Conservation (phyloP, 2,113 vertebrate species). For the Rallus limicola region DNA sequence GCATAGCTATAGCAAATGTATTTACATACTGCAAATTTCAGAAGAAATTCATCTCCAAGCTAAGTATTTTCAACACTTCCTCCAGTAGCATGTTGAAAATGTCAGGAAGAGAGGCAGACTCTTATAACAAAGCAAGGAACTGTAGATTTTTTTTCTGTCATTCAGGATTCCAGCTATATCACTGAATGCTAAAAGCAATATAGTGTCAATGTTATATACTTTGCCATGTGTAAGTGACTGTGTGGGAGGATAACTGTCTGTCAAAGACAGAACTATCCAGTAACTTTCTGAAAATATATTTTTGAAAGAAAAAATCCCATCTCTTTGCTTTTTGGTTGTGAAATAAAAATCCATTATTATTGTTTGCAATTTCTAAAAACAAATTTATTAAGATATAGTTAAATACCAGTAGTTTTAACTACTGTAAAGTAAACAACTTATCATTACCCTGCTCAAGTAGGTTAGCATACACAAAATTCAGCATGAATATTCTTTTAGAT, state of each 20-base stretch:
- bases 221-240: neutral
- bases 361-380: neutral
- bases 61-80: neutral
- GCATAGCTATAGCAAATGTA: neutral
- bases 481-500: neutral
- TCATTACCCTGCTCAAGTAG: neutral
- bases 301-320: neutral
- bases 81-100: neutral
- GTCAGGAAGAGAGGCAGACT: neutral
- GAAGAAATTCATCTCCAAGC: neutral
- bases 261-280: conserved; percentile 16
- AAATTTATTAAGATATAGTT: neutral
- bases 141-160: neutral
- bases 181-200: neutral
- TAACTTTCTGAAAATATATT: neutral
- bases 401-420: neutral
- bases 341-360: neutral
- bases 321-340: neutral
- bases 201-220: neutral
- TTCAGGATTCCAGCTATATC: neutral
- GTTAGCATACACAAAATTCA: neutral
- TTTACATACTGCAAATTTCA: neutral
- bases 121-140: neutral
- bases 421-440: neutral
- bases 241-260: conserved; percentile 12